Conservation (phyloP, 37 sponge, comb jelly and placozoan genomes). For the Diacarnus erythraeanus region DNA sequence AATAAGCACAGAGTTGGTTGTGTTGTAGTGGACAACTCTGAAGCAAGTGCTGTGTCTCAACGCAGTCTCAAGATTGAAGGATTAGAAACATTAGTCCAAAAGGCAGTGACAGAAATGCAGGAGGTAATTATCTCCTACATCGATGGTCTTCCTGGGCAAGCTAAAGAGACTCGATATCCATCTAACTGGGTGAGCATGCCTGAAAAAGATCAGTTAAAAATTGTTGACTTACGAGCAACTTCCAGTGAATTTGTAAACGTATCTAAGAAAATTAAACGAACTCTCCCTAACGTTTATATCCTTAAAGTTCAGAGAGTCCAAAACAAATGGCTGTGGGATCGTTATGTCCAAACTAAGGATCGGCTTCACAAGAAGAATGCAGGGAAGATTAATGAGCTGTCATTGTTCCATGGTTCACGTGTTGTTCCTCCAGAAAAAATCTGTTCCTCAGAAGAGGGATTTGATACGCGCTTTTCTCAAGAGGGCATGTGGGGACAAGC, state of each 20-base stretch:
- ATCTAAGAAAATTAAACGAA: slow-evolving; percentile 6
- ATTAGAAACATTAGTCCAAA: slow-evolving; percentile 3
- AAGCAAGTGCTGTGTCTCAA: background rate
- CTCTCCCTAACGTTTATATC: slow-evolving; percentile 26
- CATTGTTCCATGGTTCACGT: slow-evolving; percentile 72
- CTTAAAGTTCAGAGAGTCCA: slow-evolving; percentile 58
- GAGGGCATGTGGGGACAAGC: slow-evolving; percentile 78
- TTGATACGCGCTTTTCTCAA: slow-evolving; percentile 59
- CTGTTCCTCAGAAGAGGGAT: slow-evolving; percentile 65
- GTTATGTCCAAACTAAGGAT: slow-evolving; percentile 27
- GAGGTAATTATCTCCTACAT: slow-evolving; percentile 9
- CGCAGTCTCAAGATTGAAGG: slow-evolving; percentile 19
- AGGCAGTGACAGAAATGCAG: slow-evolving; percentile 29
- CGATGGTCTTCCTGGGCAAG: background rate
- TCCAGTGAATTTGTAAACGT: background rate
- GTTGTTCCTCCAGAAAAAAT: slow-evolving; percentile 21
- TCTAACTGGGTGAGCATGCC: background rate
- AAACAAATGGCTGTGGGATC: slow-evolving; percentile 77
- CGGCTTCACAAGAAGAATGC: slow-evolving; percentile 46
- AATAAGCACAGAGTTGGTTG: background rate
- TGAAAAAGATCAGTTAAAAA: background rate
- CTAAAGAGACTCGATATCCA: background rate
- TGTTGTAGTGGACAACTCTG: background rate
- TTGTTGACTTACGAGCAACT: background rate
- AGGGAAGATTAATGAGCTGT: slow-evolving; percentile 39